These are phyloP conservation scores for Gymnocephalus cernua DNA, from an alignment of 2,113 vertebrate species.

Conservation along the genomic window DNA sequence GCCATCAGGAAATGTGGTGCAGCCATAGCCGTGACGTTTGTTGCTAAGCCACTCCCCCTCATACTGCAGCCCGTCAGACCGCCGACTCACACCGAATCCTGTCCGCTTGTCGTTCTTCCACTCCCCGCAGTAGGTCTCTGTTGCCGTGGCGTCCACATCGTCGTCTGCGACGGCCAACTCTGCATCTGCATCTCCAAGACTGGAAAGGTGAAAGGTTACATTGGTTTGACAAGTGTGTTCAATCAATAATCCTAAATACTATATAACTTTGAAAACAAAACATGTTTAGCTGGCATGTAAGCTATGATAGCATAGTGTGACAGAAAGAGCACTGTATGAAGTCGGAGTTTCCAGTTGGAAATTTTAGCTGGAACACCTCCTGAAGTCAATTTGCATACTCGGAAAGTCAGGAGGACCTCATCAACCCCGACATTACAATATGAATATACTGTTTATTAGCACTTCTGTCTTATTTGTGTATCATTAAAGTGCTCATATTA, in stretches of 20 bases:
- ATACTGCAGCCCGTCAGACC: conserved; percentile 94
- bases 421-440: no score
- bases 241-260: neutral
- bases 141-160: conserved; percentile 96
- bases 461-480: no score
- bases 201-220: conserved; percentile 63
- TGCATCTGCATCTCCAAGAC: conserved; percentile 94
- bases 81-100: conserved; percentile 93
- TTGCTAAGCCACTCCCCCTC: conserved; percentile 98
- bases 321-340: neutral
- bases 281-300: neutral
- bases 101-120: conserved; percentile 97
- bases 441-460: no score
- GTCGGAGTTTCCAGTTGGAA: no score
- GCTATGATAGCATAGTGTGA: neutral
- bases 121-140: conserved; percentile 95
- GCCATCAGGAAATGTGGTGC: conserved; percentile 95
- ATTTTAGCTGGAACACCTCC: no score
- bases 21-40: conserved; percentile 96
- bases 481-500: no score
- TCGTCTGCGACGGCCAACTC: conserved; percentile 89
- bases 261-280: neutral
- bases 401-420: no score
- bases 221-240: neutral
- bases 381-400: no score